Base-by-base conservation (phyloP, 2,797 vertebrate species). In the Brotula barbata region DNA sequence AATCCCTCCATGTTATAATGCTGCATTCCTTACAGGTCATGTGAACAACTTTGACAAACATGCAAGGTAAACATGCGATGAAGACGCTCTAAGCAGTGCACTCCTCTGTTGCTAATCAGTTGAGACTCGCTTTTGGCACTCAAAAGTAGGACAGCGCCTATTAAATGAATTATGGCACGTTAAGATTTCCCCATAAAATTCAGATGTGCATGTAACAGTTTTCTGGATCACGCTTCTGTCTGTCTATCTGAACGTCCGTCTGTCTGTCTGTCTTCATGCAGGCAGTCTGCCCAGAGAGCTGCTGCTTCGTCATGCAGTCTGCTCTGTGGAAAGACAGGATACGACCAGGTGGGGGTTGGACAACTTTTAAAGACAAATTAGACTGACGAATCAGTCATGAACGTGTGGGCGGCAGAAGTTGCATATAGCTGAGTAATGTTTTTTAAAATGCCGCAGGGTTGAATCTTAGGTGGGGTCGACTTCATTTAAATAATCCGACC, bases 341-440 rank as follows among this genome's bases (percentile, higher is more conserved):
- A 64, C 42, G 73, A 65, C 60, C 77, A 64, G 68, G 68, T 76
- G 78, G 78, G 59, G 55, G 34, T 71, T 65, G 63, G 60, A 51
- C 71, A 71, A 66, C 31, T 44, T 62, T 46, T 39, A 63, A 62
- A 50, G 63, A 31, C 58, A 52, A 23, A 19, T 53, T 59, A 49
- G 23, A 20, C 43, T 76, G 53, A 69, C 20, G 71, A 41, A 31
- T 25, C 39, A 46, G 23, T 72, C 51, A 58, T 53, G 57, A 43
- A 39, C 14, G 50, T 6, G 60, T 31, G 46, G 11, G 22, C 52
- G 15, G 16, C 23, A 31, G 10, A 48, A 33, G 42, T 33, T 44
- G 55, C 46, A 23, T 56, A 44, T 37, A 21, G 39, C 33, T 22
- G 53, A 63, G 48, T 36, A 60, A 49, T 1, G 12, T 14, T 57